A percentile compares a stretch with the other conserved stretches of the same genome.
Evolutionary conservation across 2,113 vertebrate species (phyloP).

Genomic region (Elephantulus edwardii): DNA sequence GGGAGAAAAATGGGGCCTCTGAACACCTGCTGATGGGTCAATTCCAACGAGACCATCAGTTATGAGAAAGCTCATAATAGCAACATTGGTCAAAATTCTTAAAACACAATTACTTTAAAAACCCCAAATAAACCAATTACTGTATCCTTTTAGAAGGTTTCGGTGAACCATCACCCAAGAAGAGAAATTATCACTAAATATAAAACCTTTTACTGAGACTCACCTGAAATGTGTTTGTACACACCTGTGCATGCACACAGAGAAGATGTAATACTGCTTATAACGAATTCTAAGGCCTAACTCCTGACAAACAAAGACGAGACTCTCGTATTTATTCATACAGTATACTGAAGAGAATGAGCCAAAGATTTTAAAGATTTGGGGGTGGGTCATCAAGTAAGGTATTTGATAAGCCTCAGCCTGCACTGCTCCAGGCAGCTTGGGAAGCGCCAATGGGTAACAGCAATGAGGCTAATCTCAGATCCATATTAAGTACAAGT

Average conservation of each 20-base stretch:
- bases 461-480: not conserved
- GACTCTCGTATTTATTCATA: not conserved
- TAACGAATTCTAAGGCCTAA: not conserved
- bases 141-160: not conserved
- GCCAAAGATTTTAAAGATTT: not conserved
- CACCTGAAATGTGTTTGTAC: not conserved
- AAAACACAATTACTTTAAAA: constrained; percentile 3
- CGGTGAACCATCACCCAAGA: not conserved
- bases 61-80: not conserved
- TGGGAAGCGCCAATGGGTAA: not conserved
- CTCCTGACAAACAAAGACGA: not conserved
- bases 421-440: not conserved
- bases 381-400: not conserved
- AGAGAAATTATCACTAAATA: not conserved
- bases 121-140: too few species aligned
- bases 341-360: constrained; percentile 6
- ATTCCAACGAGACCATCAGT: too few species aligned
- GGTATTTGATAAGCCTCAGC: constrained; percentile 44
- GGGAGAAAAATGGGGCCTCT: too few species aligned
- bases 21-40: too few species aligned
- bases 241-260: not conserved
- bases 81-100: not conserved
- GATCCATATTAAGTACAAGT: not conserved
- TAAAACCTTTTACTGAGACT: not conserved
- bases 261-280: not conserved